These are phyloP conservation scores for Melinaea marsaeus DNA, from an alignment of 2,888 invertebrate genomes.

Conservation along the genomic window DNA sequence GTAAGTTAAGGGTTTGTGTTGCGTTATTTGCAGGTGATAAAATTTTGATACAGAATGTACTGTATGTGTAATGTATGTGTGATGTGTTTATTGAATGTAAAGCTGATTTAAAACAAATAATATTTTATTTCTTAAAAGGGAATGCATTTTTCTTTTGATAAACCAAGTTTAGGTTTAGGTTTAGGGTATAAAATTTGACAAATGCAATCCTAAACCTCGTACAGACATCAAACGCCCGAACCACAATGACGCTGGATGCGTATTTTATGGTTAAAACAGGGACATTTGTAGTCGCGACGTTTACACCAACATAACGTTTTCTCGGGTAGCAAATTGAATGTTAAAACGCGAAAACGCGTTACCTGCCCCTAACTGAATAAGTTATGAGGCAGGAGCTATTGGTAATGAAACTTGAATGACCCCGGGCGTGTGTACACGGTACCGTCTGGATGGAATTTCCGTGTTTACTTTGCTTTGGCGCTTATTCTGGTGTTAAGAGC, in stretches of 20 bases:
- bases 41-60: constrained; percentile 10
- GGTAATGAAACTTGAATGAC: constrained; percentile 75
- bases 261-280: constrained; percentile 11
- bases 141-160: too few species aligned
- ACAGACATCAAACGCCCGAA: not conserved
- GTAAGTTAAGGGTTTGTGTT: constrained; percentile 36
- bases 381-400: constrained; percentile 69
- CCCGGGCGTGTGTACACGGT: constrained; percentile 47
- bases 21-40: constrained; percentile 30
- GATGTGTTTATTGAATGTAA: too few species aligned
- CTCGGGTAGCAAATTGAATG: constrained; percentile 65
- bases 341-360: constrained; percentile 69
- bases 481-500: constrained; percentile 53
- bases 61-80: not conserved
- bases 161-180: not conserved
- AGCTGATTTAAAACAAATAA: too few species aligned
- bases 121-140: too few species aligned
- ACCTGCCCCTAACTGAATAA: constrained; percentile 73
- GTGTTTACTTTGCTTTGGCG: constrained; percentile 49
- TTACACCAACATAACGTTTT: constrained; percentile 57
- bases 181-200: not conserved
- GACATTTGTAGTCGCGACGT: constrained; percentile 42
- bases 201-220: not conserved
- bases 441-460: constrained; percentile 60
- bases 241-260: not conserved